Percentiles rank a stretch among this genome's conserved stretches.
phyloP scores from a whole-genome alignment of 2,113 vertebrate genomes.

The Vireo altiloquus region DNA sequence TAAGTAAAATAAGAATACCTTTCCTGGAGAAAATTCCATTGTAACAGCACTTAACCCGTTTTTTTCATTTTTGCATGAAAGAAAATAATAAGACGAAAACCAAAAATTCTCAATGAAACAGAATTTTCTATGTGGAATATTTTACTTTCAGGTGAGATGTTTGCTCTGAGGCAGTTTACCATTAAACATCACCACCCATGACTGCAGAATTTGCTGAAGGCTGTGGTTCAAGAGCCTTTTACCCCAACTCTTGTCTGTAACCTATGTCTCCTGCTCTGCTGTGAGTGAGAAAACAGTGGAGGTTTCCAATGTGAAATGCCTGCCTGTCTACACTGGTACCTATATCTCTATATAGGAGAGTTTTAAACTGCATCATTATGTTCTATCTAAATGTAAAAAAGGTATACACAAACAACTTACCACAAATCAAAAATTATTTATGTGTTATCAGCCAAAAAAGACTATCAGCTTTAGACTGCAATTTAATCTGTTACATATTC shows the following conservation, averaged over 20 bases:
- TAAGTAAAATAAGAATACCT: neutral
- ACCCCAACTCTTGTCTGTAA: neutral
- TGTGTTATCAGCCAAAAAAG: neutral
- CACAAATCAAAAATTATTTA: slow-evolving; percentile 10
- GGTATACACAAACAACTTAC: neutral
- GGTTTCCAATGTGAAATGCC: neutral
- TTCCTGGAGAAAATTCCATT: neutral
- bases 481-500: slow-evolving; percentile 1
- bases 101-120: neutral
- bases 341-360: neutral
- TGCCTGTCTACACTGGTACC: neutral
- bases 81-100: neutral
- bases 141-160: neutral
- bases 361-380: neutral
- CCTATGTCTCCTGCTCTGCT: neutral
- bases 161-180: neutral
- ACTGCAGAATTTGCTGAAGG: neutral
- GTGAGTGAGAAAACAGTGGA: neutral
- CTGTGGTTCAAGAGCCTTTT: neutral
- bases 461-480: neutral
- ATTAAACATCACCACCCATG: neutral
- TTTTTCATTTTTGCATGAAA: neutral
- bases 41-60: neutral
- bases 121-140: neutral
- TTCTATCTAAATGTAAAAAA: slow-evolving; percentile 36